Evolutionary conservation across 2,113 vertebrate species (phyloP).

Genomic region (Paramisgurnus dabryanus): DNA sequence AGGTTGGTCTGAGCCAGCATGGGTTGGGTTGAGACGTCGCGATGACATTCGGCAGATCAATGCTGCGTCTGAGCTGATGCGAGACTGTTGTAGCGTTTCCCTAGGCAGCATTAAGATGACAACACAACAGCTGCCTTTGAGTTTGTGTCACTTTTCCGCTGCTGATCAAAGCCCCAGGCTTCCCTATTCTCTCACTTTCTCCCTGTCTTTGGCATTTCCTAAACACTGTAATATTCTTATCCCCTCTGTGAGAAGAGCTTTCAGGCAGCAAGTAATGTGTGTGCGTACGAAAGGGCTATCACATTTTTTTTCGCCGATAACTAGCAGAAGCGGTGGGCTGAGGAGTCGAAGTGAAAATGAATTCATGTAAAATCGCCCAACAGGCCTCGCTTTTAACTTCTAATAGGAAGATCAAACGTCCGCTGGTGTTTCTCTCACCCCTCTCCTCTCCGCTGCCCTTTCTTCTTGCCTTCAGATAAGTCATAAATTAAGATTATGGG

Average conservation of each 20-base stretch:
- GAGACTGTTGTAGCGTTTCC: slow-evolving; percentile 33
- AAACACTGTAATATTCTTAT: slow-evolving; percentile 53
- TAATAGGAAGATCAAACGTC: slow-evolving; percentile 62
- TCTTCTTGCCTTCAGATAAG: slow-evolving; percentile 50
- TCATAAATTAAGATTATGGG: slow-evolving; percentile 59
- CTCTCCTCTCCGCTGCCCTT: slow-evolving; percentile 16
- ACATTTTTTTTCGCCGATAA: slow-evolving; percentile 39
- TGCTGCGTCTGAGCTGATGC: slow-evolving; percentile 40
- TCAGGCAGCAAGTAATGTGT: slow-evolving; percentile 17
- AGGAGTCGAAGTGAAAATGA: slow-evolving; percentile 48
- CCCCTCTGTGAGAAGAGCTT: slow-evolving; percentile 38
- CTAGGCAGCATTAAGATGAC: slow-evolving; percentile 41
- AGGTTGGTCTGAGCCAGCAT: slow-evolving; percentile 31
- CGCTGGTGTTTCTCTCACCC: slow-evolving; percentile 38
- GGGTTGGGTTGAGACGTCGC: slow-evolving; percentile 42
- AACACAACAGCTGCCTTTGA: slow-evolving; percentile 38
- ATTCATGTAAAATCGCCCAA: slow-evolving; percentile 56
- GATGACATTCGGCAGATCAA: slow-evolving; percentile 44
- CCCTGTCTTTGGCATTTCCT: slow-evolving; percentile 41
- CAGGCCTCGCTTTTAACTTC: slow-evolving; percentile 60
- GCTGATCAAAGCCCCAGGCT: slow-evolving; percentile 54
- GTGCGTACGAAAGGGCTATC: slow-evolving; percentile 24
- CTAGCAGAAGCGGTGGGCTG: slow-evolving; percentile 35
- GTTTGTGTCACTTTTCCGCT: slow-evolving; percentile 50
- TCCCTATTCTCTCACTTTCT: slow-evolving; percentile 12